A percentile compares a stretch with the other conserved stretches of the same genome.
Evolutionary conservation across 30 jellyfish, hydroid and myxozoan genomes (phyloP).

Genomic region (Clytia hemisphaerica): DNA sequence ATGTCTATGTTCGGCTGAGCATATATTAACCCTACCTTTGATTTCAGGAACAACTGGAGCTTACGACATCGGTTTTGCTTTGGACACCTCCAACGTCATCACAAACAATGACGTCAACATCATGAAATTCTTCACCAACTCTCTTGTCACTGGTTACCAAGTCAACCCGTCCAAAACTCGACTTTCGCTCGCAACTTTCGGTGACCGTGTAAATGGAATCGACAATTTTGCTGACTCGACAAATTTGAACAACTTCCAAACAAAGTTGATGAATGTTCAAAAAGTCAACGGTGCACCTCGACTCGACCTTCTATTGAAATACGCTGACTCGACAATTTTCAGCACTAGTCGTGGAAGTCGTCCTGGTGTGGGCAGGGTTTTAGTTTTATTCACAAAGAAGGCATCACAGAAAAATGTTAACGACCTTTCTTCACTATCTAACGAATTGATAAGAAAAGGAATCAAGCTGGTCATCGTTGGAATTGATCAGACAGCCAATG

Average conservation of each 20-base stretch:
- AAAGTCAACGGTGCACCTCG: no score
- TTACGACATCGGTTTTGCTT: constrained; percentile 30
- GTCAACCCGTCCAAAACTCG: not conserved
- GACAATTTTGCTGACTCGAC: not conserved
- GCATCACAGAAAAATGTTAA: no score
- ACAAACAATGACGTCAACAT: not conserved
- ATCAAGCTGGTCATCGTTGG: constrained; percentile 54
- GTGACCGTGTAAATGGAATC: constrained; percentile 10
- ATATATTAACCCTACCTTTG: not conserved
- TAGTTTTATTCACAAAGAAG: no score
- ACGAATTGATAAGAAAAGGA: constrained; percentile 38
- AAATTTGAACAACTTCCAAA: no score
- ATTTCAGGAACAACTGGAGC: constrained; percentile 20
- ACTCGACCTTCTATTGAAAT: no score
- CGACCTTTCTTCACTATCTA: constrained; percentile 47
- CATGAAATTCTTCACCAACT: not conserved
- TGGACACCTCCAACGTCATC: constrained; percentile 30
- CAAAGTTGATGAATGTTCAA: no score
- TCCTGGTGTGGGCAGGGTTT: no score
- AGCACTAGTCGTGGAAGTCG: no score
- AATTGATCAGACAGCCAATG: constrained; percentile 40
- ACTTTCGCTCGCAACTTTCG: constrained; percentile 4
- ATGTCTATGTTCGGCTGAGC: no score
- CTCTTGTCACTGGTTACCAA: not conserved
- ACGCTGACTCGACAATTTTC: no score